Percentiles rank a stretch among this genome's conserved stretches.
Conservation (phyloP, 2,113 vertebrate genomes). For the Glaucidium brasilianum region DNA sequence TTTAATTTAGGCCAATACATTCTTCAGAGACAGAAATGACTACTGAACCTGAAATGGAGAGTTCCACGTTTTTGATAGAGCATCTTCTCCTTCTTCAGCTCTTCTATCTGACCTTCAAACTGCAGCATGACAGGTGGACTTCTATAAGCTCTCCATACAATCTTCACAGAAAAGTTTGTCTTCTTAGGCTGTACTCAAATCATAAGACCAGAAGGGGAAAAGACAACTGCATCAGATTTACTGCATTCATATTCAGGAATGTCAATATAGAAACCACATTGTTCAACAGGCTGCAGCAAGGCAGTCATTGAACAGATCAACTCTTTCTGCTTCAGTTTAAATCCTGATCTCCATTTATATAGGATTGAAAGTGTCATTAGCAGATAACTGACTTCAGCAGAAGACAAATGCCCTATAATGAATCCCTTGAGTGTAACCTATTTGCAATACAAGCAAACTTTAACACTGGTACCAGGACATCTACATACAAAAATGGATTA, state of each 20-base stretch:
- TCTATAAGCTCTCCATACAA: slow-evolving; percentile 57
- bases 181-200: slow-evolving; percentile 67
- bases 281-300: neutral
- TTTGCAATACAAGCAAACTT: neutral
- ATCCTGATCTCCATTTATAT: neutral
- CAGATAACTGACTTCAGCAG: neutral
- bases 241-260: neutral
- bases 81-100: slow-evolving; percentile 73
- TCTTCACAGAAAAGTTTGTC: slow-evolving; percentile 61
- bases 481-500: neutral
- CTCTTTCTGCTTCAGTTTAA: neutral
- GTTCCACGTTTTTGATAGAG: slow-evolving; percentile 78
- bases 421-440: neutral
- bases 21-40: neutral
- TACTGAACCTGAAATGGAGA: slow-evolving; percentile 75
- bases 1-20: neutral
- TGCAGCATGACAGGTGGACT: slow-evolving; percentile 65
- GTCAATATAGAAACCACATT: neutral
- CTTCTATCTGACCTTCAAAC: slow-evolving; percentile 79
- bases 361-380: neutral
- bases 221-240: neutral
- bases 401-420: neutral
- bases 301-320: neutral
- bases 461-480: neutral
- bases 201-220: neutral